phyloP scores from a whole-genome alignment of 37 sponge, comb jelly and placozoan species.

The Crambe crambe region DNA sequence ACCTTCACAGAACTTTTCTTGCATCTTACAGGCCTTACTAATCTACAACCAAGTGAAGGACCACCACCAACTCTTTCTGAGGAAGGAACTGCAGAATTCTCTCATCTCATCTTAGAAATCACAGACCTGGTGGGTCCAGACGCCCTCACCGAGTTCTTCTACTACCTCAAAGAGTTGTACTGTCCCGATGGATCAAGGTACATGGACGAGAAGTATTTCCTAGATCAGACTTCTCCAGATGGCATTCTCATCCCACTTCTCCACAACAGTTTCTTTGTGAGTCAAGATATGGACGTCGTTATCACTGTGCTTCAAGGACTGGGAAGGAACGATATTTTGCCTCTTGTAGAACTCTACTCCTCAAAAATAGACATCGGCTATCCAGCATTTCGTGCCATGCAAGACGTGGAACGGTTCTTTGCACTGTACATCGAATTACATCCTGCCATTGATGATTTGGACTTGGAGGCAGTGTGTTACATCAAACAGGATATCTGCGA shows the following conservation, averaged over 20 bases:
- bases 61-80: slow-evolving; percentile 10
- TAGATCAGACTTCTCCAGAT: not conserved
- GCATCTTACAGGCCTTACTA: not conserved
- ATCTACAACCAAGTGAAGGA: not conserved
- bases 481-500: slow-evolving; percentile 9
- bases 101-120: slow-evolving; percentile 1
- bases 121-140: slow-evolving; percentile 5
- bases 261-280: not conserved
- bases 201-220: not conserved
- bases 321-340: slow-evolving; percentile 10
- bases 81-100: not conserved
- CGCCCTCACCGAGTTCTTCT: slow-evolving; percentile 5
- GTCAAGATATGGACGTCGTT: slow-evolving; percentile 16
- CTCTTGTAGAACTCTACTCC: not conserved
- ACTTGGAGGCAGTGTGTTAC: not conserved
- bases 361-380: not conserved
- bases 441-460: not conserved
- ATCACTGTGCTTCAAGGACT: not conserved
- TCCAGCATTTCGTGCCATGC: not conserved
- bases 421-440: not conserved
- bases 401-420: slow-evolving; percentile 1
- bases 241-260: slow-evolving; percentile 20
- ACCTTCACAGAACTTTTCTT: no score
- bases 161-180: slow-evolving; percentile 9
- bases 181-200: slow-evolving; percentile 12